phyloP scores from a whole-genome alignment of 1,140 invertebrate genomes.

The Coenobita brevimanus region DNA sequence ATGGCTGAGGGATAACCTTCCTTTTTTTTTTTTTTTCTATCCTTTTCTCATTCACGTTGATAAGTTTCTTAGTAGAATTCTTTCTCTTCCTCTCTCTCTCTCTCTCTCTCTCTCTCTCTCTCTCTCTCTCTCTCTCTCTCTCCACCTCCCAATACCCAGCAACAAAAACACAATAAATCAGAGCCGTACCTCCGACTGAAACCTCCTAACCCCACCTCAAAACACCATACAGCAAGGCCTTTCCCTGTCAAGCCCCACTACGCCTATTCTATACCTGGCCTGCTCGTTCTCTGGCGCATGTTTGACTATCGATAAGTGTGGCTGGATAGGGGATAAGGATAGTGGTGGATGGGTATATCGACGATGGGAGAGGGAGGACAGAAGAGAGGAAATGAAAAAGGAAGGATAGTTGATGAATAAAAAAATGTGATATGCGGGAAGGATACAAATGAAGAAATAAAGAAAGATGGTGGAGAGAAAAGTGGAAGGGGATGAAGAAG shows the following conservation, averaged over 20 bases:
- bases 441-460: not conserved
- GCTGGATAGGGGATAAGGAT: not conserved
- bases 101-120: constrained; percentile 1
- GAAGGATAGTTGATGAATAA: constrained; percentile 11
- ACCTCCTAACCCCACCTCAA: too few species aligned
- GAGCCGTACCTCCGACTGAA: too few species aligned
- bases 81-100: not conserved
- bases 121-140: constrained; percentile 1
- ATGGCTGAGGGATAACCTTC: not conserved
- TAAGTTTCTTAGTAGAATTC: too few species aligned
- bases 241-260: too few species aligned
- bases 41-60: not conserved
- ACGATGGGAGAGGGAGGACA: not conserved
- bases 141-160: too few species aligned
- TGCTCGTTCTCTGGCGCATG: too few species aligned
- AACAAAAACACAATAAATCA: too few species aligned
- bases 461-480: not conserved
- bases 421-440: not conserved
- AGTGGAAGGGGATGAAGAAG: not conserved
- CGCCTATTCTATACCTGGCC: too few species aligned
- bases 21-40: not conserved
- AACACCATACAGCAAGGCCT: too few species aligned
- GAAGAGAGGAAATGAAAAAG: not conserved
- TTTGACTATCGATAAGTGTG: too few species aligned
- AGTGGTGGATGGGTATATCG: not conserved